Percentiles rank a stretch among this genome's conserved stretches.
phyloP scores from a whole-genome alignment of 1,140 invertebrate species.

The Diploscapter pachys region DNA sequence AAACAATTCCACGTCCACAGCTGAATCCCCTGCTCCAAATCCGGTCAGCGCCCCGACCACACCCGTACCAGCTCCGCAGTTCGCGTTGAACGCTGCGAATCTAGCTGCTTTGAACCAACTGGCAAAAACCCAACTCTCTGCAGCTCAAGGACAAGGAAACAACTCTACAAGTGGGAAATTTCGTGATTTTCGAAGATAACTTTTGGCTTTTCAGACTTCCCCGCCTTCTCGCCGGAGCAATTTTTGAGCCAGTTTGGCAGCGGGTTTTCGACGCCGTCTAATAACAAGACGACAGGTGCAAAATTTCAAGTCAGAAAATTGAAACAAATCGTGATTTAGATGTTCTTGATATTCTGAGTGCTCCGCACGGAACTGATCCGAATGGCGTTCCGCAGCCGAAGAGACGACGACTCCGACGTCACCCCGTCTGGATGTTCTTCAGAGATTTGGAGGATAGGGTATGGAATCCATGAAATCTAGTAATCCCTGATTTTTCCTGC shows the following conservation, averaged over 20 bases:
- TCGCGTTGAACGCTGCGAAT: conserved; percentile 30
- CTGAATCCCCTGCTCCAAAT: neutral
- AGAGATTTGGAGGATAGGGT: conserved; percentile 41
- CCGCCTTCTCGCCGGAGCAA: no score
- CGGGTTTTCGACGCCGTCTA: no score
- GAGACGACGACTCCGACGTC: conserved; percentile 33
- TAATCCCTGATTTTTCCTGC: conserved; percentile 1
- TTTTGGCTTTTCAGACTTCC: no score
- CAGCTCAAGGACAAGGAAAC: conserved; percentile 7
- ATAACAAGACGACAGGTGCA: no score
- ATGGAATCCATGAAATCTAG: neutral
- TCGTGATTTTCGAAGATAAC: neutral
- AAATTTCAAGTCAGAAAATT: no score
- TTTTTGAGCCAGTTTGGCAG: no score
- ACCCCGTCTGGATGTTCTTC: conserved; percentile 41
- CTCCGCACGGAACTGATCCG: conserved; percentile 29
- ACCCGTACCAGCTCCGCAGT: conserved; percentile 3
- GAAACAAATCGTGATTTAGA: no score
- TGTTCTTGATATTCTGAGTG: conserved; percentile 18
- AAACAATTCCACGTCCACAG: conserved; percentile 4
- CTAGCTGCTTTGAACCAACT: conserved; percentile 28
- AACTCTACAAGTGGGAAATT: conserved; percentile 1
- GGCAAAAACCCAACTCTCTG: conserved; percentile 14
- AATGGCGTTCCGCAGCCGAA: conserved; percentile 35
- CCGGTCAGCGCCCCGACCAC: no score